phyloP scores from a whole-genome alignment of 2,113 vertebrate genomes.

The Anarhynchus alexandrinus region DNA sequence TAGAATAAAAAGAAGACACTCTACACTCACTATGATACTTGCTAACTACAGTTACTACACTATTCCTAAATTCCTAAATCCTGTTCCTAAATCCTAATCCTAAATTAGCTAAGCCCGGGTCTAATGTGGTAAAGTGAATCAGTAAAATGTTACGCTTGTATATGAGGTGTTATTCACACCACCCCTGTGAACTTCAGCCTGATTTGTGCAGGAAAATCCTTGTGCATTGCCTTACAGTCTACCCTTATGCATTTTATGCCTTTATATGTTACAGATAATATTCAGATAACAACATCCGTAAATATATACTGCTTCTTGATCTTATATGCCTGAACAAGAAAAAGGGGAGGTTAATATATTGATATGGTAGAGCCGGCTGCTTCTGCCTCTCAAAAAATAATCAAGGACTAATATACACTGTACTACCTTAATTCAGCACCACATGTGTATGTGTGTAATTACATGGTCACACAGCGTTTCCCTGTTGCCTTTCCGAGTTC shows the following conservation, averaged over 20 bases:
- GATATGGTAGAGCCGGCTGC: not conserved
- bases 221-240: not conserved
- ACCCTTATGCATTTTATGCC: not conserved
- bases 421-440: not conserved
- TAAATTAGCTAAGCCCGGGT: not conserved
- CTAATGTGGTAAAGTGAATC: not conserved
- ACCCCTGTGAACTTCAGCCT: not conserved
- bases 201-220: not conserved
- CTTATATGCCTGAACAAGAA: not conserved
- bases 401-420: not conserved
- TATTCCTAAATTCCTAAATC: not conserved
- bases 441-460: not conserved
- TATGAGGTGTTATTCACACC: not conserved
- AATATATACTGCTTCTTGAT: not conserved
- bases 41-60: not conserved
- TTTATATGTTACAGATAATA: not conserved
- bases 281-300: not conserved
- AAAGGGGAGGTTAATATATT: not conserved
- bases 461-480: not conserved
- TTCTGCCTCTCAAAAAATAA: not conserved
- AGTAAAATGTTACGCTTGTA: not conserved
- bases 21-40: not conserved
- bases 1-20: not conserved
- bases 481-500: not conserved
- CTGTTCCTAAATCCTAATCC: not conserved